Percentiles rank a stretch among this genome's conserved stretches.
Conservation (phyloP, 1,140 invertebrate genomes). For the Cyrtorhinus lividipennis region DNA sequence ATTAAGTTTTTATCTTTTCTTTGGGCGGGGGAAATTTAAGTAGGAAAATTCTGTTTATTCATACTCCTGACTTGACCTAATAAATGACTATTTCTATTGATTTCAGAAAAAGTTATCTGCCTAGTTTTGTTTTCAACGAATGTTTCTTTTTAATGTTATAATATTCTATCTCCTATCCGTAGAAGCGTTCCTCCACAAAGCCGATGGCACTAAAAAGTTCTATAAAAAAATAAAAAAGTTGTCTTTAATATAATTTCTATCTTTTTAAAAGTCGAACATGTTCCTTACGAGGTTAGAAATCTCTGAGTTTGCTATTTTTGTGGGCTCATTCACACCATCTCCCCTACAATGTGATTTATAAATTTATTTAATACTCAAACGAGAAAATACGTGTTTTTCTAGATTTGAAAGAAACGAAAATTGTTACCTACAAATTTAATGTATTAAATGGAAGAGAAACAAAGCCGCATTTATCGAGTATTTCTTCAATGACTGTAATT, state of each 20-base stretch:
- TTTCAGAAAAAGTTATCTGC: constrained; percentile 18
- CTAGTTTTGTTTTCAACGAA: constrained; percentile 14
- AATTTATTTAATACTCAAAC: neutral
- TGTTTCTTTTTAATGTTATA: constrained; percentile 13
- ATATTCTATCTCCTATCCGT: constrained; percentile 18
- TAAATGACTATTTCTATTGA: constrained; percentile 20
- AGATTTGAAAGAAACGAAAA: no score
- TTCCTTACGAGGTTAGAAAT: neutral
- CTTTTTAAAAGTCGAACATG: neutral
- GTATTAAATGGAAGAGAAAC: no score
- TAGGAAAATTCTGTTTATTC: constrained; percentile 1
- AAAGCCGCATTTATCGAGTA: no score
- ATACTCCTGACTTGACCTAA: constrained; percentile 2
- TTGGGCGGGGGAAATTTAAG: constrained; percentile 11
- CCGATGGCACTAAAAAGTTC: constrained; percentile 15
- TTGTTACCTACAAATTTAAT: no score
- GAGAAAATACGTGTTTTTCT: neutral
- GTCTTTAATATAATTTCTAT: neutral
- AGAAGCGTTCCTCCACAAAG: constrained; percentile 19
- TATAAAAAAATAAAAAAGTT: neutral
- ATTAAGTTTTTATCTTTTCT: constrained; percentile 14
- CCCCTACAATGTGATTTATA: no score
- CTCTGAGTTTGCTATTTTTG: neutral
- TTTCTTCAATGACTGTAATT: no score
- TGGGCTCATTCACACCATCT: neutral